These are phyloP conservation scores for Melanotaenia nigrans DNA, from an alignment of 2,797 vertebrate species.

Conservation along the genomic window DNA sequence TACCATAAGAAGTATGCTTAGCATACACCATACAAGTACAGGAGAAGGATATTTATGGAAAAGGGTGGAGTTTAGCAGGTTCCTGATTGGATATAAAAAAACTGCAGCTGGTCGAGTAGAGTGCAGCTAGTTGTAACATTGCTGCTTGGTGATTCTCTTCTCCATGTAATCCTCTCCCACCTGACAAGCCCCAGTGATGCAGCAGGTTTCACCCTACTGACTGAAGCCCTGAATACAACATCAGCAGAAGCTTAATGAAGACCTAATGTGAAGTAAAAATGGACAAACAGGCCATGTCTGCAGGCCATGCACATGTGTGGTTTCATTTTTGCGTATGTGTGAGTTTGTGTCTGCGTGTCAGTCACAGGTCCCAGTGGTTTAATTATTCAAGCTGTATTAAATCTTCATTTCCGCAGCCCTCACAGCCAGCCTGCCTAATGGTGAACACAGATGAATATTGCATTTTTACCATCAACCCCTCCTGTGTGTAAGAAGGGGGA, in stretches of 20 bases:
- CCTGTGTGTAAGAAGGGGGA: slow-evolving; percentile 38
- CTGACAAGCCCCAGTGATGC: slow-evolving; percentile 27
- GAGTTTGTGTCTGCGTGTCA: slow-evolving; percentile 53
- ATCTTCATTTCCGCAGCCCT: slow-evolving; percentile 72
- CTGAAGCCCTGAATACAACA: slow-evolving; percentile 39
- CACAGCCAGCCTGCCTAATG: slow-evolving; percentile 57
- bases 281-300: slow-evolving; percentile 15
- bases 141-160: slow-evolving; percentile 43
- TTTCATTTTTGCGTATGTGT: slow-evolving; percentile 31
- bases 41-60: slow-evolving; percentile 20
- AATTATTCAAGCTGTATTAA: slow-evolving; percentile 76
- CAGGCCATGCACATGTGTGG: slow-evolving; percentile 27
- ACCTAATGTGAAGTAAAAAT: slow-evolving; percentile 41
- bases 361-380: slow-evolving; percentile 69
- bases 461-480: slow-evolving; percentile 60
- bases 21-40: slow-evolving; percentile 45
- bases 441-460: slow-evolving; percentile 74
- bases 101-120: slow-evolving; percentile 15
- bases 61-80: slow-evolving; percentile 23
- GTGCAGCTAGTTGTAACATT: background rate
- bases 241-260: slow-evolving; percentile 49
- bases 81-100: slow-evolving; percentile 44
- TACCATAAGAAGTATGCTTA: slow-evolving; percentile 42
- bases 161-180: slow-evolving; percentile 42
- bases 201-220: slow-evolving; percentile 7